Evolutionary conservation across 2,888 invertebrate genomes (phyloP).

Genomic region (Oeneis ivallda): DNA sequence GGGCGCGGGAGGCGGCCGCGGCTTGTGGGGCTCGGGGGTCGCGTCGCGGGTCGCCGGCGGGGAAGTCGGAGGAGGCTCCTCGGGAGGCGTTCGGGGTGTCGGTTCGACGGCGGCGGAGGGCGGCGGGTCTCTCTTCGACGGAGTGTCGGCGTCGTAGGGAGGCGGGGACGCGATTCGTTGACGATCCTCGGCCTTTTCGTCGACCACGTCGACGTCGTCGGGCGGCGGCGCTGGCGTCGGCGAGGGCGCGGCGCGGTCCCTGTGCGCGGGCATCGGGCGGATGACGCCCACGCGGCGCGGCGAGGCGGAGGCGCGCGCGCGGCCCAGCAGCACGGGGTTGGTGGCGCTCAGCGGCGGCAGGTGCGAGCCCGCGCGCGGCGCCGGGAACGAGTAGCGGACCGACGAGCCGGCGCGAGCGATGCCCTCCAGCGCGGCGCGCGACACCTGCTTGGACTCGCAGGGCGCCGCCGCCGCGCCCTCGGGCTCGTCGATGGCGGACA

Average conservation of each 20-base stretch:
- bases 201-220: slow-evolving; percentile 38
- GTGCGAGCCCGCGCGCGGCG: slow-evolving; percentile 61
- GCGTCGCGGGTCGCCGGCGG: slow-evolving; percentile 33
- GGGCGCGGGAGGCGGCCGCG: slow-evolving; percentile 31
- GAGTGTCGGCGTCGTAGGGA: slow-evolving; percentile 44
- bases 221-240: slow-evolving; percentile 37
- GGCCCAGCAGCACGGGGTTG: slow-evolving; percentile 65
- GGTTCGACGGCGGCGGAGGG: slow-evolving; percentile 73
- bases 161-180: slow-evolving; percentile 46
- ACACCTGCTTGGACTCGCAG: slow-evolving; percentile 64
- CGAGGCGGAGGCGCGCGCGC: slow-evolving; percentile 57
- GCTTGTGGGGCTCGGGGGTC: slow-evolving; percentile 40
- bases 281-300: slow-evolving; percentile 80
- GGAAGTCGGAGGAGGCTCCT: slow-evolving; percentile 49
- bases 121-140: slow-evolving; percentile 52
- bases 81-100: slow-evolving; percentile 53
- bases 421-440: slow-evolving; percentile 83
- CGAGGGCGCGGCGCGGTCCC: slow-evolving; percentile 40
- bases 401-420: slow-evolving; percentile 86
- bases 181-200: slow-evolving; percentile 44
- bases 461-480: slow-evolving; percentile 50
- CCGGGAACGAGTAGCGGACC: slow-evolving; percentile 83
- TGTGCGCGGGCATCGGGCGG: slow-evolving; percentile 73
- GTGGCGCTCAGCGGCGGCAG: slow-evolving; percentile 67
- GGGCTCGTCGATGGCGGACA: slow-evolving; percentile 51